Conservation (phyloP, 1,140 invertebrate genomes). For the Octopus sinensis region DNA sequence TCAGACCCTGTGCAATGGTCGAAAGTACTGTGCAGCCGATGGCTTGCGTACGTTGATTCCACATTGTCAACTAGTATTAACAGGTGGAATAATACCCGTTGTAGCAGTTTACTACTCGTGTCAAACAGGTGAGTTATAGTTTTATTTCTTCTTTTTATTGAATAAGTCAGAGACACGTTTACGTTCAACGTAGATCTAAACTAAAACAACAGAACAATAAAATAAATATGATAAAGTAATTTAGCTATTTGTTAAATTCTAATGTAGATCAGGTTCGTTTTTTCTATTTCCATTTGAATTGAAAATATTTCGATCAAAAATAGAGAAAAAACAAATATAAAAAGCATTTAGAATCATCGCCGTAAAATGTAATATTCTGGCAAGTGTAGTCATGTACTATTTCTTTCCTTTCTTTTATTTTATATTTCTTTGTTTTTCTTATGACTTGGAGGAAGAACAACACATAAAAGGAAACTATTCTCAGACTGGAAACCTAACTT, state of each 20-base stretch:
- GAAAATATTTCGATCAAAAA: not conserved
- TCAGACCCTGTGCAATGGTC: not conserved
- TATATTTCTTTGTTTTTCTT: no score
- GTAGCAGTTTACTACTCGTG: constrained; percentile 8
- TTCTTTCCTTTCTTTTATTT: no score
- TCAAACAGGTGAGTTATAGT: not conserved
- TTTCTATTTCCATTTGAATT: not conserved
- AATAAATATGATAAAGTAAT: not conserved
- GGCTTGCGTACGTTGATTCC: not conserved
- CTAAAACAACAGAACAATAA: not conserved
- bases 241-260: not conserved
- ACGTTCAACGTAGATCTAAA: not conserved
- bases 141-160: not conserved
- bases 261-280: not conserved
- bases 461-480: no score
- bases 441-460: no score
- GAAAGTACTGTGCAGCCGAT: not conserved
- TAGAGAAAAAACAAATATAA: not conserved
- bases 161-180: not conserved
- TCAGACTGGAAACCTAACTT: no score
- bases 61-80: not conserved
- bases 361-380: no score
- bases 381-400: no score
- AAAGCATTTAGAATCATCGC: no score
- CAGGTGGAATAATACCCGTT: not conserved